phyloP scores from a whole-genome alignment of 2,888 invertebrate species.

The Malacosoma neustria region DNA sequence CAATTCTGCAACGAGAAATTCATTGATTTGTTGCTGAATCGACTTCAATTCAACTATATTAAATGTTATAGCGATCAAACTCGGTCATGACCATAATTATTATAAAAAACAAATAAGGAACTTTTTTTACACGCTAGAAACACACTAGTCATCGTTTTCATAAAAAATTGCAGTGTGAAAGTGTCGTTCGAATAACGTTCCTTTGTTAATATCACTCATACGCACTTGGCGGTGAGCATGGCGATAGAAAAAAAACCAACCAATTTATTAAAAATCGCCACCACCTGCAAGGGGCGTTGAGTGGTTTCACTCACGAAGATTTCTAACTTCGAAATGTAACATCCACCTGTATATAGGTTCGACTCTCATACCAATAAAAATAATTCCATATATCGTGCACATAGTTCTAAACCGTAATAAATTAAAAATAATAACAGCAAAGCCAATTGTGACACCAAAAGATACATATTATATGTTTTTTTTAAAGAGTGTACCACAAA shows the following conservation, averaged over 20 bases:
- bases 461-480: too few relatives aligned
- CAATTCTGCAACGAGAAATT: slow-evolving; percentile 17
- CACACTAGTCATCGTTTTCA: slow-evolving; percentile 64
- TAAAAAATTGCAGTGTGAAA: slow-evolving; percentile 59
- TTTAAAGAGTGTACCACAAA: too few relatives aligned
- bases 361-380: too few relatives aligned
- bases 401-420: too few relatives aligned
- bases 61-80: slow-evolving; percentile 6
- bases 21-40: slow-evolving; percentile 25
- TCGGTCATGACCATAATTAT: slow-evolving; percentile 7
- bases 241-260: slow-evolving; percentile 12
- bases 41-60: slow-evolving; percentile 14
- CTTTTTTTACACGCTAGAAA: slow-evolving; percentile 20
- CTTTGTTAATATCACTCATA: slow-evolving; percentile 25
- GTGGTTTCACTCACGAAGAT: slow-evolving; percentile 12
- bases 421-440: too few relatives aligned
- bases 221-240: slow-evolving; percentile 26
- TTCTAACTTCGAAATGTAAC: too few relatives aligned
- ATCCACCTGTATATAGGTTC: too few relatives aligned
- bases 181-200: slow-evolving; percentile 28
- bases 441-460: too few relatives aligned
- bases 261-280: slow-evolving; percentile 20
- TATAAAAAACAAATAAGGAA: slow-evolving; percentile 20
- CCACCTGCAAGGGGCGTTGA: slow-evolving; percentile 29
- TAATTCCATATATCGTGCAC: too few relatives aligned